phyloP scores from a whole-genome alignment of 2,113 vertebrate genomes.

The Phrynosoma platyrhinos region DNA sequence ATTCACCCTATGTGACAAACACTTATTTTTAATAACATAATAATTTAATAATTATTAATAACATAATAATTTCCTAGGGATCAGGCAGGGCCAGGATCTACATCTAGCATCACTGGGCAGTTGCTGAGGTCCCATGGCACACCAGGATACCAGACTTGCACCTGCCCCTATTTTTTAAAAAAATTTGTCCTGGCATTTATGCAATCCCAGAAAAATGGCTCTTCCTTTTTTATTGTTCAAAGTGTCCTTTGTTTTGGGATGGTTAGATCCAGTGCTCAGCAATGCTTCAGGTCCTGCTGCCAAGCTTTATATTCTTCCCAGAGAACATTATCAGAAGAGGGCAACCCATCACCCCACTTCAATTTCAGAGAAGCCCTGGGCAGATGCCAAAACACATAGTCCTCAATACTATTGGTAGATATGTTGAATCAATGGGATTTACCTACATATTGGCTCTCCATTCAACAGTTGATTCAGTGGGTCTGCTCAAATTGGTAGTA shows the following conservation, averaged over 20 bases:
- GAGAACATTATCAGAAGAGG: background rate
- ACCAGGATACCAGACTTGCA: background rate
- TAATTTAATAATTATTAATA: background rate
- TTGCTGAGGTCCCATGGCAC: background rate
- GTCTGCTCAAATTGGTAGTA: no score
- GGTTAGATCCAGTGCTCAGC: background rate
- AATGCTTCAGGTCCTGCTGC: background rate
- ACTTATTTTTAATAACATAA: background rate
- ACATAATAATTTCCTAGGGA: background rate
- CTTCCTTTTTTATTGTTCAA: background rate
- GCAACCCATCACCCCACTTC: background rate
- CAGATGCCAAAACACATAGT: no score
- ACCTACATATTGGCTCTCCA: no score
- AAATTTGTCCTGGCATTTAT: background rate
- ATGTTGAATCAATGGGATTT: no score
- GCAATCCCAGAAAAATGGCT: background rate
- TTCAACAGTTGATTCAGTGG: no score
- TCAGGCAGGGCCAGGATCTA: background rate
- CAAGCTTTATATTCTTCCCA: background rate
- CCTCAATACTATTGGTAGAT: no score
- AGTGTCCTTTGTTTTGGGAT: background rate
- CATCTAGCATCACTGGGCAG: background rate
- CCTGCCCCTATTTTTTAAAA: accelerated
- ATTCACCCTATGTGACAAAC: background rate
- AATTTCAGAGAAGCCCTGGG: background rate